Base-by-base conservation (phyloP, 2,888 invertebrate species). In the Quadroppia sp. region DNA sequence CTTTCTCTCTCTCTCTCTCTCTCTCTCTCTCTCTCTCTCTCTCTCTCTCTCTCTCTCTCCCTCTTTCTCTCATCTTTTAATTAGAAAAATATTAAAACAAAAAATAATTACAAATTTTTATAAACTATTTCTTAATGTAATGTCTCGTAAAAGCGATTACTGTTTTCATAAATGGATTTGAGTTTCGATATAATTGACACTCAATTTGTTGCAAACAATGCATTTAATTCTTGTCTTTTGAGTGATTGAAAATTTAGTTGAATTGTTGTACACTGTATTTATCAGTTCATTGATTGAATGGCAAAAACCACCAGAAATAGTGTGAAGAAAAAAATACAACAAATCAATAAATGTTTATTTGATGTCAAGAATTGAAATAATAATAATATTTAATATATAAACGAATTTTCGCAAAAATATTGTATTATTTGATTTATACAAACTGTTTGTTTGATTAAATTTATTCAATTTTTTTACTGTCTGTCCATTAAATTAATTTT, bases 221-320 rank as follows among this genome's bases (percentile, higher is more conserved):
- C 13, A 2, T 25, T 53, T 25, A 53, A 9, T 53, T 53, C 1
- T 23, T 11, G 7, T 9, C 20, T 20, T 50, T 20, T 7, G 20
- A 13, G 25, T 11, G 50, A 50, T 20, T 23, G 3, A 25, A 53
- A 11, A 15, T 11, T 6, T 45, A 45, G 11, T 45, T 11, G 20
- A 11, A 11, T 23, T 23, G 11, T 23, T 53, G 25, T 23, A 20
- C 20, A 50, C 20, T 53, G 20, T 53, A 53, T 53, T 53, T 25
- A 53, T 53, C 23, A 23, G 25, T 53, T 53, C 25, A 53, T 53
- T 53, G 53, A 53, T 53, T 53, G 53, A 53, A 23, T 53, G 11
- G n/a, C 50, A 23, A 53, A 53, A 25, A 25, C 23, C 11, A 13
- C 7, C 1, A 25, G 13, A 53, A 53, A 25, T 45, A 36, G 36